Conservation (phyloP, 2,797 vertebrate species). For the Arnoldichthys spilopterus region DNA sequence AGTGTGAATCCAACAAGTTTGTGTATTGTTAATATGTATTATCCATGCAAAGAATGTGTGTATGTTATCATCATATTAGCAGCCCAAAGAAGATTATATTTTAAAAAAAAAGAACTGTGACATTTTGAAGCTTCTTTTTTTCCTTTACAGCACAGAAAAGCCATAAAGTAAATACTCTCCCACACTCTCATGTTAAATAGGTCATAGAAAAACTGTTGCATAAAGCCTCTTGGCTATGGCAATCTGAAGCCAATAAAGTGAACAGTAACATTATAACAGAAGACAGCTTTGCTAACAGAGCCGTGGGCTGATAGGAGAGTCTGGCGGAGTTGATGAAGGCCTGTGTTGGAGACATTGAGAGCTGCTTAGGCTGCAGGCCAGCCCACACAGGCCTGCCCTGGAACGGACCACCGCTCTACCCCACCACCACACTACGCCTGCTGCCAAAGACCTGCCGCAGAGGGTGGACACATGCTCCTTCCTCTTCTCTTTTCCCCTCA, state of each 20-base stretch:
- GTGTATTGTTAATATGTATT: neutral
- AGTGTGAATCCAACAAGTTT: neutral
- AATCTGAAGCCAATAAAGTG: constrained; percentile 20
- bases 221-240: neutral
- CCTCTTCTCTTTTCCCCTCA: neutral
- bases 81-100: neutral
- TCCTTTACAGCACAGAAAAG: neutral
- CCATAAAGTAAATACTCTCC: constrained; percentile 10
- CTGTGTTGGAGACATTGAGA: constrained; percentile 21
- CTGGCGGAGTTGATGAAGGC: constrained; percentile 11
- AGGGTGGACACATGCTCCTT: neutral
- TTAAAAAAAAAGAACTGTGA: neutral
- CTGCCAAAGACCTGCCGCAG: constrained; percentile 23
- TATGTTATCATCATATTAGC: too few species aligned
- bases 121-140: neutral
- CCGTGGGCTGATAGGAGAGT: constrained; percentile 12
- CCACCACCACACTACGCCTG: neutral
- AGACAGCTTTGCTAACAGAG: constrained; percentile 5
- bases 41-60: neutral
- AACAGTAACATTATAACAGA: constrained; percentile 3
- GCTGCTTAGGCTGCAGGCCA: constrained; percentile 25
- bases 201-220: constrained; percentile 4
- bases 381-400: constrained; percentile 2
- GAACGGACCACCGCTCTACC: neutral
- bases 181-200: neutral